Evolutionary conservation across 1,140 invertebrate species (phyloP), one percentile per base, ranked within the genome.

Genomic region (Leptinotarsa defecta): DNA sequence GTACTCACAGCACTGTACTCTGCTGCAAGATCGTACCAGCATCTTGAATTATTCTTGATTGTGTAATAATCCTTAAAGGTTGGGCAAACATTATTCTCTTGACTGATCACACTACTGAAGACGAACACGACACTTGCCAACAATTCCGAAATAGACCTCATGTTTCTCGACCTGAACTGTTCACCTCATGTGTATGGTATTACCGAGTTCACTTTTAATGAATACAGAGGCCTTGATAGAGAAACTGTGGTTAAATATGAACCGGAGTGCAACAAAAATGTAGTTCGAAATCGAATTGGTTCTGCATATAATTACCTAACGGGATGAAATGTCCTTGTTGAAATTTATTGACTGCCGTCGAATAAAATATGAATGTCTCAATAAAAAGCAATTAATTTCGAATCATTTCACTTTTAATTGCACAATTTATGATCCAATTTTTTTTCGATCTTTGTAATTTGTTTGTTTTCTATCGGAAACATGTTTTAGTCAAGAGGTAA

Each of bases 41-140:
- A 85, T 71, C 83, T 84, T 3, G 78, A 75, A 73, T 84, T 85
- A 24, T 80, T 83, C 20, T 80, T 78, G 15, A 84, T 79, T 13
- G 80, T 83, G 64, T 83, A 79, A 76, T 85, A 85, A 80, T 84
- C 83, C 22, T 81, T 77, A 57, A 80, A 82, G 20, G 80, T 84
- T 20, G 80, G 79, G 78, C 84, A 85, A 24, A 85, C 83, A 79
- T 85, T 85, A 70, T 83, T 84, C 61, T 78, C 75, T 5, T 77
- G 34, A 11, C n/a, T 49, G n/a, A 34, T 13, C 11, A 63, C 52
- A n/a, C 19, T 63, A 3, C 19, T 63, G 27, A 62, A 72, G 22
- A 61, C 15, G 57, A 57, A 22, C 20, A 72, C 49, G 17, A 3
- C 64, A 24, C 43, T 19, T n/a, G 15, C 52, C 71, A 61, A 22